Base-by-base conservation (phyloP, 1,140 invertebrate species). In the Amphibalanus amphitrite region DNA sequence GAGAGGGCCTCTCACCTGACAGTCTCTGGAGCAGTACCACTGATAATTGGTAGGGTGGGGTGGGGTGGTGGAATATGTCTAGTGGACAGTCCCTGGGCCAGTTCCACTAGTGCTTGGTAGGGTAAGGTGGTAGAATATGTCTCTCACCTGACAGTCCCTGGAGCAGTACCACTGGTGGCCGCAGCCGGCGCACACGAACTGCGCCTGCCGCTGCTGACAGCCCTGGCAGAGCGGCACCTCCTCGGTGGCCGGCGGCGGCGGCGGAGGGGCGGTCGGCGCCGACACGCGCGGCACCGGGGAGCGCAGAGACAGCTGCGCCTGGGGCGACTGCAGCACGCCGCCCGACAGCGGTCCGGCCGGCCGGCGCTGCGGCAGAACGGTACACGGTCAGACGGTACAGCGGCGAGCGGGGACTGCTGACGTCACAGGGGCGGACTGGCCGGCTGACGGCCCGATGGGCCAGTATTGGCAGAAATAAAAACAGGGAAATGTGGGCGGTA, bases 81-180 rank as follows among this genome's bases (percentile, higher is more conserved):
- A n/a, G n/a, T n/a, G n/a, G n/a, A n/a, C n/a, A n/a, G n/a, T n/a
- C n/a, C n/a, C n/a, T n/a, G n/a, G n/a, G n/a, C n/a, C n/a, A n/a
- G n/a, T n/a, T n/a, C n/a, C n/a, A n/a, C n/a, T n/a, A n/a, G n/a
- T n/a, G n/a, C n/a, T n/a, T n/a, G n/a, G n/a, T n/a, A n/a, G n/a
- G n/a, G n/a, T n/a, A n/a, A n/a, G n/a, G n/a, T n/a, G n/a, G n/a
- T n/a, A n/a, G n/a, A n/a, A n/a, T n/a, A n/a, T n/a, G n/a, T n/a
- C 15, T 38, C 33, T 38, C 81, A 92, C 91, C 86, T 93, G 91
- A 79, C 91, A 93, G 75, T 91, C 89, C 70, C 89, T 81, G 78
- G 88, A 90, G 83, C 91, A 93, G 78, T 93, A 93, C 90, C 90
- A 93, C 81, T 92, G 90, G 81, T 90, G 91, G 70, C 87, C 87